phyloP scores from a whole-genome alignment of 2,888 invertebrate genomes.

The Xestia ashworthii region DNA sequence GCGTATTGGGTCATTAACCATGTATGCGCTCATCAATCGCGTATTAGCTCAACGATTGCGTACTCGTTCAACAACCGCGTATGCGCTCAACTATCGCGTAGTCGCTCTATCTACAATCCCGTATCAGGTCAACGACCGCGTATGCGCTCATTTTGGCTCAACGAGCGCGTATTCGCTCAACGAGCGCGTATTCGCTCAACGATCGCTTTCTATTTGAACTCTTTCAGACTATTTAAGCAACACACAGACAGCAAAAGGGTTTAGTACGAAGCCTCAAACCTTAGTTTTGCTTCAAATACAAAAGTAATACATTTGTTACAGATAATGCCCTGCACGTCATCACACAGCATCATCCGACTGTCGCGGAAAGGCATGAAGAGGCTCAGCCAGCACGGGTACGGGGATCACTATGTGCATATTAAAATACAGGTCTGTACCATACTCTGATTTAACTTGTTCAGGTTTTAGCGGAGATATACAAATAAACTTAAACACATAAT shows the following conservation, averaged over 20 bases:
- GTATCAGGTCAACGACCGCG: no score
- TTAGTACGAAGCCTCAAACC: background rate
- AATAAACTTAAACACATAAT: background rate
- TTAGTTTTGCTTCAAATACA: background rate
- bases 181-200: background rate
- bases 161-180: background rate
- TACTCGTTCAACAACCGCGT: no score
- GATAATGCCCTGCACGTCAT: constrained; percentile 98
- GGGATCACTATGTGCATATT: constrained; percentile 98
- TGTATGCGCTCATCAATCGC: no score
- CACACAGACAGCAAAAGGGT: background rate
- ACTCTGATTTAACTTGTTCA: background rate
- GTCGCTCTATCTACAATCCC: no score
- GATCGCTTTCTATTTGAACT: background rate
- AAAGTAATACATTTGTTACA: constrained; percentile 73
- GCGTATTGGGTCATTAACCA: no score
- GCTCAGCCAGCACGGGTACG: constrained; percentile 96
- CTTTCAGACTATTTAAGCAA: background rate
- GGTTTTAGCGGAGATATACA: background rate
- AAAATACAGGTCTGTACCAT: constrained; percentile 92
- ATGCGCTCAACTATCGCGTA: no score
- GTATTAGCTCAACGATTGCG: no score
- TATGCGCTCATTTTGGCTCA: no score
- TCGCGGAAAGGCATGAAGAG: constrained; percentile 98
- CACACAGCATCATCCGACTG: constrained; percentile 96